Base-by-base conservation (phyloP, 2,888 invertebrate species). In the Selenia dentaria region DNA sequence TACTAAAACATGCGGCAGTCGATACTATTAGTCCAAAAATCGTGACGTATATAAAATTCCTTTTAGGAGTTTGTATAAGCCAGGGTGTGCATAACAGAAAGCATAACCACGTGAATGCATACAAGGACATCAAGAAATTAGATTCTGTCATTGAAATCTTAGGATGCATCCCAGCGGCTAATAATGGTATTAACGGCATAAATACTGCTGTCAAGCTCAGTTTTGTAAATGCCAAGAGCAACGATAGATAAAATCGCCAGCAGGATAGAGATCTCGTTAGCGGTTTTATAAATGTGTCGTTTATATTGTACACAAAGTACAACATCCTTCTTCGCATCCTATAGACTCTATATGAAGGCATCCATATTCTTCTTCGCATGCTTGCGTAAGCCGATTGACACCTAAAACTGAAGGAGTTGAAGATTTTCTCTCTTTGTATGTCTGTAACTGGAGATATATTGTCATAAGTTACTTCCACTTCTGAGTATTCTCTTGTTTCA, bases 101-200 rank as follows among this genome's bases (percentile, higher is more conserved):
- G 62, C 90, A 86, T 56, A 91, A 65, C 91, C 91, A 91, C 18
- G 90, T 81, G 53, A 90, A 88, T 1, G 83, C 90, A 54, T 85
- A 83, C 20, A 90, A 63, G 0, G 90, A 83, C 69, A 88, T 74
- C 24, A 91, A 53, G 36, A 90, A 88, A 45, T 89, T 87, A 1
- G 79, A 70, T 52, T 91, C 90, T 2, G 76, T 71, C 43, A 75
- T 64, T 1, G 82, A 74, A 59, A 87, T 82, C 50, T 76, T 79
- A 3, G 87, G 83, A 9, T 74, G 67, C 54, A 85, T 79, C 53
- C 76, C 70, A 20, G 81, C 70, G 9, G 84, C 86, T 50, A 89
- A 77, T 62, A 82, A 66, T 26, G 90, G 84, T 43, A 90, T 51
- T 11, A 84, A 62, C 3, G 80, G 75, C 37, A 89, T 60, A 16